Percentiles rank a stretch among this genome's conserved stretches.
These are phyloP conservation scores for Hydropsyche tenuis DNA, from an alignment of 1,140 invertebrate genomes.

Conservation along the genomic window DNA sequence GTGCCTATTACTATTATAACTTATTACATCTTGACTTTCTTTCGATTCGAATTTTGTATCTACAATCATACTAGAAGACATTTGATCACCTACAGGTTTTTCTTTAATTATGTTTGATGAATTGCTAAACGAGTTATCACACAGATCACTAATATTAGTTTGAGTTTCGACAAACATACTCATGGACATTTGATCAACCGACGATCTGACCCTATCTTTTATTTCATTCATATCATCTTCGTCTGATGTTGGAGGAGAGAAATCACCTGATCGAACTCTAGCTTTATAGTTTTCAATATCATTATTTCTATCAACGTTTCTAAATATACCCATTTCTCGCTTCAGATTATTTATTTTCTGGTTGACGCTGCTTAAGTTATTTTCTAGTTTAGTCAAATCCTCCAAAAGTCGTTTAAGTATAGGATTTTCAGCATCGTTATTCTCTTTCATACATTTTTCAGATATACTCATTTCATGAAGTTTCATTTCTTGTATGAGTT, in stretches of 20 bases:
- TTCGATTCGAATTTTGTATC: slow-evolving; percentile 52
- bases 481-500: slow-evolving; percentile 20
- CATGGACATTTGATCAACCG: slow-evolving; percentile 65
- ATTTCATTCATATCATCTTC: slow-evolving; percentile 58
- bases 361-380: slow-evolving; percentile 10
- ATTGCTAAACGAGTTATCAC: not conserved
- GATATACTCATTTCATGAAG: slow-evolving; percentile 6
- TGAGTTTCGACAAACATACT: slow-evolving; percentile 60
- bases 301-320: slow-evolving; percentile 54
- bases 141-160: not conserved
- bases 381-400: slow-evolving; percentile 5
- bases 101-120: slow-evolving; percentile 43
- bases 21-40: slow-evolving; percentile 50
- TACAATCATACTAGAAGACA: slow-evolving; percentile 66
- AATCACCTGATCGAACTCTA: slow-evolving; percentile 59
- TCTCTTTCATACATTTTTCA: slow-evolving; percentile 23
- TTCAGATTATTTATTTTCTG: slow-evolving; percentile 25
- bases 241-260: slow-evolving; percentile 60
- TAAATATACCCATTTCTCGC: slow-evolving; percentile 14
- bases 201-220: slow-evolving; percentile 57
- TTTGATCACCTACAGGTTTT: slow-evolving; percentile 61
- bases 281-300: slow-evolving; percentile 57
- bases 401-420: slow-evolving; percentile 22
- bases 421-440: slow-evolving; percentile 26
- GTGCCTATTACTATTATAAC: slow-evolving; percentile 50